Percentiles rank a stretch among this genome's conserved stretches.
Evolutionary conservation across 2,113 vertebrate species (phyloP).

Genomic region (Phoxinus phoxinus): DNA sequence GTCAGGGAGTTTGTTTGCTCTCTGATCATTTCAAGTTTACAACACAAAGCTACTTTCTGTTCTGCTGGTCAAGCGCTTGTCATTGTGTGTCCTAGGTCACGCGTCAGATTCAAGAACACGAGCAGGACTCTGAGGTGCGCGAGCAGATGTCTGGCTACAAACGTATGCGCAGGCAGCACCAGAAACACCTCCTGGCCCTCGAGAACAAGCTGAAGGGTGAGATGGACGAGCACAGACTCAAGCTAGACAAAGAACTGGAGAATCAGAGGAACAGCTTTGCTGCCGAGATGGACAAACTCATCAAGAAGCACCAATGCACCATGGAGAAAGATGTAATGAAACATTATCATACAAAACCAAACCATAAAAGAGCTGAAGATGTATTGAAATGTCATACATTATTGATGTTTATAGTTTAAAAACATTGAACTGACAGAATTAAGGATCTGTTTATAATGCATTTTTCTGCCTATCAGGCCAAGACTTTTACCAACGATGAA

Average conservation of each 20-base stretch:
- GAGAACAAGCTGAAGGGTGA: conserved; percentile 98
- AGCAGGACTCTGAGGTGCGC: conserved; percentile 95
- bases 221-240: conserved; percentile 96
- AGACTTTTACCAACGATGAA: conserved; percentile 93
- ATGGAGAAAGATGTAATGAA: conserved; percentile 95
- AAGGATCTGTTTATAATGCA: conserved; percentile 22
- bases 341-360: conserved; percentile 2
- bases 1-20: neutral
- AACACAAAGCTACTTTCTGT: neutral
- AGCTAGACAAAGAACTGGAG: conserved; percentile 98
- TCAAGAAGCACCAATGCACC: conserved; percentile 95
- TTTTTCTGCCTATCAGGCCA: conserved; percentile 80
- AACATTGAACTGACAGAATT: neutral
- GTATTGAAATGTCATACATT: neutral
- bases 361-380: neutral
- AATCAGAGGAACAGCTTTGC: conserved; percentile 95
- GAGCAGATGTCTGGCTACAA: conserved; percentile 99
- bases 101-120: conserved; percentile 97
- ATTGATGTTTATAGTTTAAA: neutral
- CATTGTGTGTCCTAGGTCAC: conserved; percentile 82
- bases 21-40: neutral
- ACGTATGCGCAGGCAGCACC: conserved; percentile 97
- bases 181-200: conserved; percentile 96
- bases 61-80: neutral
- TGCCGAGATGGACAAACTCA: conserved; percentile 97